Percentiles rank a stretch among this genome's conserved stretches.
These are phyloP conservation scores for Zophobas morio DNA, from an alignment of 1,140 invertebrate genomes.

Conservation along the genomic window DNA sequence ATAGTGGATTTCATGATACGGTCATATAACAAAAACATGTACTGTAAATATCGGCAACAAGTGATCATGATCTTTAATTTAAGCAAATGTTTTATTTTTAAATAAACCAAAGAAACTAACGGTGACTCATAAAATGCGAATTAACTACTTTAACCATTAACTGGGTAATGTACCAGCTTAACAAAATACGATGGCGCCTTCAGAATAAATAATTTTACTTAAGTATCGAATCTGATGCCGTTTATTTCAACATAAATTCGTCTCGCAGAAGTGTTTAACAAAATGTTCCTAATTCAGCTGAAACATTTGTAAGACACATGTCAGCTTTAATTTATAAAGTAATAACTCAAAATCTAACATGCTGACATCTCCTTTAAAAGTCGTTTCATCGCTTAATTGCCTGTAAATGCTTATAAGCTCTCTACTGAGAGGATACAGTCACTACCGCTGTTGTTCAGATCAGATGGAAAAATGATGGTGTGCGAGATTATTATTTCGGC, in stretches of 20 bases:
- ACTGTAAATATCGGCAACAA: not conserved
- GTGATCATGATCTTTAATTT: not conserved
- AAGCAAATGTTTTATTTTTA: slow-evolving; percentile 19
- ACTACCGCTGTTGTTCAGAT: slow-evolving; percentile 36
- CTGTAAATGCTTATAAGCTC: slow-evolving; percentile 51
- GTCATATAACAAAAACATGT: slow-evolving; percentile 2
- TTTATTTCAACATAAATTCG: slow-evolving; percentile 40
- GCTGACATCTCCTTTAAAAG: slow-evolving; percentile 40
- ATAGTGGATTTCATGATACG: slow-evolving; percentile 31
- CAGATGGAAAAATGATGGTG: slow-evolving; percentile 48
- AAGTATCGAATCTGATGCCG: slow-evolving; percentile 1
- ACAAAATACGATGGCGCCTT: slow-evolving; percentile 28
- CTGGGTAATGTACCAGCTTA: slow-evolving; percentile 1
- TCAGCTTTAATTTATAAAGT: slow-evolving; percentile 46
- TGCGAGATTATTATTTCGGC: slow-evolving; percentile 51
- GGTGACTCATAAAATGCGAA: slow-evolving; percentile 12
- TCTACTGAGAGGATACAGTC: slow-evolving; percentile 3
- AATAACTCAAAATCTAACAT: slow-evolving; percentile 48
- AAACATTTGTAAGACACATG: slow-evolving; percentile 44
- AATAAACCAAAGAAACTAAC: slow-evolving; percentile 7
- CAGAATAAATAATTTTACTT: slow-evolving; percentile 35
- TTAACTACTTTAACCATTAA: slow-evolving; percentile 6
- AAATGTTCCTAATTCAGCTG: slow-evolving; percentile 27
- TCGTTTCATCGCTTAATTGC: slow-evolving; percentile 51
- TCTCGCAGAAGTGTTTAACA: slow-evolving; percentile 30